Percentiles rank a stretch among this genome's conserved stretches.
phyloP scores from a whole-genome alignment of 2,797 vertebrate genomes.

The Rhinichthys osculus region DNA sequence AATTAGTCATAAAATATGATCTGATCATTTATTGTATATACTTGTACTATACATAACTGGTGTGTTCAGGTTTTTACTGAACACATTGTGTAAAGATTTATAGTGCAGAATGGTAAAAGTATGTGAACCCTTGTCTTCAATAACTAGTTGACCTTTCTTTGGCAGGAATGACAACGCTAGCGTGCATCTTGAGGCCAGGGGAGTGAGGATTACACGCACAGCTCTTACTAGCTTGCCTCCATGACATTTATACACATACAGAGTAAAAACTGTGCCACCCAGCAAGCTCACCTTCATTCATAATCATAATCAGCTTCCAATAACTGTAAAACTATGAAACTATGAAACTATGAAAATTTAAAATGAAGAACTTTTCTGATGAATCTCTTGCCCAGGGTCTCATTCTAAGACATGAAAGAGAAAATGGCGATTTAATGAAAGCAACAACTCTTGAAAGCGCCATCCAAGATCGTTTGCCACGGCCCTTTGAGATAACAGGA shows the following conservation, averaged over 20 bases:
- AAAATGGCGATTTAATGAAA: conserved; percentile 49
- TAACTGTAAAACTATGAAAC: background rate
- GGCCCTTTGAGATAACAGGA: background rate
- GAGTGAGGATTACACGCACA: too few relatives aligned
- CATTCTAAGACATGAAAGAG: conserved; percentile 15
- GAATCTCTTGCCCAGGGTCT: conserved; percentile 15
- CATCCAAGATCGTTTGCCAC: conserved; percentile 12
- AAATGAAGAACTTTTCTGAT: conserved; percentile 28
- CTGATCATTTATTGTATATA: too few relatives aligned
- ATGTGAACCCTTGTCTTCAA: background rate
- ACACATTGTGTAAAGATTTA: background rate
- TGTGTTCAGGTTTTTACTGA: conserved; percentile 3
- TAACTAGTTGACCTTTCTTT: background rate
- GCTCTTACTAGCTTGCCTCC: too few relatives aligned
- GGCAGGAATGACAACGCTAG: background rate
- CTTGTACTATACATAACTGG: too few relatives aligned
- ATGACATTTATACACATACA: too few relatives aligned
- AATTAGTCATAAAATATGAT: background rate
- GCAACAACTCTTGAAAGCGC: conserved; percentile 36
- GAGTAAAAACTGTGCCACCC: background rate
- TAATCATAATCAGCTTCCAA: background rate
- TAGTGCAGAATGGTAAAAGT: background rate
- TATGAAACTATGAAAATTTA: background rate
- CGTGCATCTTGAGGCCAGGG: too few relatives aligned
- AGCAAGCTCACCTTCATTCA: background rate